Percentiles rank a stretch among this genome's conserved stretches.
Evolutionary conservation across 1,140 invertebrate species (phyloP).

Genomic region (Hormaphis cornu): DNA sequence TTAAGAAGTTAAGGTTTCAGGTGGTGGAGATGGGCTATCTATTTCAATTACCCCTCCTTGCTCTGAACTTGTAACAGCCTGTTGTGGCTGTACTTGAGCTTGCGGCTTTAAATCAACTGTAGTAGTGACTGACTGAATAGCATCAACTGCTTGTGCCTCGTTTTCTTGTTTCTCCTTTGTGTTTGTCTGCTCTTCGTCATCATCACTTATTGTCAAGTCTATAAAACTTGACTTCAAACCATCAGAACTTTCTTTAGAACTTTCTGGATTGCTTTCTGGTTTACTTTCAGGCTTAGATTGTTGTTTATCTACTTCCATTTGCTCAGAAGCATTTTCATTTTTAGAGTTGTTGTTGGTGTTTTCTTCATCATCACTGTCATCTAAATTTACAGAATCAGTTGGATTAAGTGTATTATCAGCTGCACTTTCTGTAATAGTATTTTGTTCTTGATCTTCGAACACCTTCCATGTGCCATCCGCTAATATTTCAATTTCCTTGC

Average conservation of each 20-base stretch:
- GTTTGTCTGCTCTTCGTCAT: background rate
- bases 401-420: background rate
- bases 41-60: constrained; percentile 22
- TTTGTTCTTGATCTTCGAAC: constrained; percentile 13
- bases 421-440: background rate
- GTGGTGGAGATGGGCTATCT: constrained; percentile 8
- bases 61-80: constrained; percentile 16
- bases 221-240: background rate
- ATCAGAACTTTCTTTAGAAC: background rate
- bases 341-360: too few relatives aligned
- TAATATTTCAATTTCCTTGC: constrained; percentile 29
- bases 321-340: too few relatives aligned
- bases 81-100: constrained; percentile 19
- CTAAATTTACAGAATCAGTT: constrained; percentile 15
- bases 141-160: background rate
- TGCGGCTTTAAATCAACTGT: background rate
- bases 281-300: background rate
- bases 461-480: constrained; percentile 32
- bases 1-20: background rate
- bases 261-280: background rate
- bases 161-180: constrained; percentile 13
- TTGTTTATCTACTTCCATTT: too few relatives aligned
- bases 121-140: background rate
- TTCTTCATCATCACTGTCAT: constrained; percentile 7
- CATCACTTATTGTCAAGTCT: constrained; percentile 11